Conservation (phyloP, 2,113 vertebrate genomes). For the Aleadryas rufinucha region DNA sequence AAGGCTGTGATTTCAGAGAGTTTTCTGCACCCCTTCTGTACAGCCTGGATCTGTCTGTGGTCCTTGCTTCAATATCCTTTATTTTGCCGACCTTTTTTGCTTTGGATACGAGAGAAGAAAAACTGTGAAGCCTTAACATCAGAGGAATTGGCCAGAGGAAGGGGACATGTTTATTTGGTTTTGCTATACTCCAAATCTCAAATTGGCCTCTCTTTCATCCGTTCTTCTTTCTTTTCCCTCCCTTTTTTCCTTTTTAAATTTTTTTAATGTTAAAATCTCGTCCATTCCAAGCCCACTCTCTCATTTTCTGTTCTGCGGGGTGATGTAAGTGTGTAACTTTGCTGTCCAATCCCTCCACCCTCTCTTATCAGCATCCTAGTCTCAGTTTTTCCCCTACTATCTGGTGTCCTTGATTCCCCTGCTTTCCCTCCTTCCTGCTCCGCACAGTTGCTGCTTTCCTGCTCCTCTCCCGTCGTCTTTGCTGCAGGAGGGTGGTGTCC, state of each 20-base stretch:
- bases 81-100: constrained; percentile 5
- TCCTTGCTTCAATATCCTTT: not conserved
- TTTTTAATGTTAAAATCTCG: not conserved
- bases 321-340: constrained; percentile 5
- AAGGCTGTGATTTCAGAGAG: not conserved
- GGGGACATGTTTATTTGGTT: not conserved
- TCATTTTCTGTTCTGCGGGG: not conserved
- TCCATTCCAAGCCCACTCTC: not conserved
- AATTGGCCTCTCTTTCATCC: not conserved
- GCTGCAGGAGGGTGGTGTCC: not conserved
- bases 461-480: not conserved
- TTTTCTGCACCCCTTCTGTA: not conserved
- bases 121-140: not conserved
- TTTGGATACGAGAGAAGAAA: constrained; percentile 33
- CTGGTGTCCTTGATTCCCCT: constrained; percentile 49
- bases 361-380: constrained; percentile 1
- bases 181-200: constrained; percentile 18
- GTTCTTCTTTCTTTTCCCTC: not conserved
- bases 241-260: not conserved
- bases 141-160: not conserved
- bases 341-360: not conserved
- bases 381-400: not conserved
- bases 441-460: not conserved
- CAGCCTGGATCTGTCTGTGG: not conserved
- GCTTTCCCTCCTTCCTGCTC: constrained; percentile 15